Conservation (phyloP, 2,797 vertebrate species). For the Chaunax sp. region DNA sequence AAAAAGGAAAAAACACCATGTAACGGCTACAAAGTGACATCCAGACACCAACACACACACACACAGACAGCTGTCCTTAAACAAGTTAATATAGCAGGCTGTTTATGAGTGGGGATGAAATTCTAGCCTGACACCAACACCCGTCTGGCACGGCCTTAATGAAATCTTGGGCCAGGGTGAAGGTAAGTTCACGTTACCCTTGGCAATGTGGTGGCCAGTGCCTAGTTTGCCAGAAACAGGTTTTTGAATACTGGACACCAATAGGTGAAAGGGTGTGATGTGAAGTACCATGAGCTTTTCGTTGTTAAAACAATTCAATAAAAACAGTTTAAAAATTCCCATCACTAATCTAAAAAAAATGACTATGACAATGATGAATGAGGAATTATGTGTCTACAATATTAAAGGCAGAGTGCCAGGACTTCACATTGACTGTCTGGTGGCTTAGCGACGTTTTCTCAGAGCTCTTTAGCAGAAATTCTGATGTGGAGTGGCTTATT, state of each 20-base stretch:
- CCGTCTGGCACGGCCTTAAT: conserved; percentile 86
- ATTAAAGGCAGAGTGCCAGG: not conserved
- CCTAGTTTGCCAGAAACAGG: conserved; percentile 3
- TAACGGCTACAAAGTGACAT: conserved; percentile 7
- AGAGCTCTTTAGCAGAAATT: not conserved
- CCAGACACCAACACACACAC: conserved; percentile 64
- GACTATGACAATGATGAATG: not conserved
- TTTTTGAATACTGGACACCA: not conserved
- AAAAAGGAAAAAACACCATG: conserved; percentile 18
- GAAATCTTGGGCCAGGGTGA: conserved; percentile 86
- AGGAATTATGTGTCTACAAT: not conserved
- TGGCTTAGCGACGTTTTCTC: not conserved
- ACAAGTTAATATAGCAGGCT: conserved; percentile 89
- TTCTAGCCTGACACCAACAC: conserved; percentile 83
- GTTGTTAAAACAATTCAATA: not conserved
- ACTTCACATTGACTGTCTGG: not conserved
- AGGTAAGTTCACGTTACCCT: conserved; percentile 80
- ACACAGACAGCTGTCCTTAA: conserved; percentile 86
- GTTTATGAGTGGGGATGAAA: conserved; percentile 88
- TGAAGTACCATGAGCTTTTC: not conserved
- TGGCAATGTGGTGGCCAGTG: conserved; percentile 36
- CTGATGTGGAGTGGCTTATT: not conserved
- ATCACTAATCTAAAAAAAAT: not conserved
- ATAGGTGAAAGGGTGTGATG: conserved; percentile 4
- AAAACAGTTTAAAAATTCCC: not conserved